Evolutionary conservation across 2,797 vertebrate species (phyloP).

Genomic region (Sorex maritimensis): DNA sequence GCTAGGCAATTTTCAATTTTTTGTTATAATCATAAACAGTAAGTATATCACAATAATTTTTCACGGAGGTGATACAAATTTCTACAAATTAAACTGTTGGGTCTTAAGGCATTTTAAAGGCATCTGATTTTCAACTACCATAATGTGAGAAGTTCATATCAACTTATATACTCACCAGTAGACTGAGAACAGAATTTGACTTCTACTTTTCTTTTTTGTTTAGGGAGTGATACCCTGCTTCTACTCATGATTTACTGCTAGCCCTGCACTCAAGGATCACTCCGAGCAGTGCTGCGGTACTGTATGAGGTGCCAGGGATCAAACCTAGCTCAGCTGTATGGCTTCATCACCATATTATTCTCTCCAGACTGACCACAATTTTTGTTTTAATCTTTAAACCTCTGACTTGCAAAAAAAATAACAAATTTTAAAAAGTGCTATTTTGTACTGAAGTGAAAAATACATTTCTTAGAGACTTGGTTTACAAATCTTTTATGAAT

Average conservation of each 20-base stretch:
- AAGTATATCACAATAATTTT: slow-evolving; percentile 33
- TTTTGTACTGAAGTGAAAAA: background rate
- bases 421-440: no score
- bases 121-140: background rate
- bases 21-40: background rate
- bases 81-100: background rate
- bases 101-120: slow-evolving; percentile 13
- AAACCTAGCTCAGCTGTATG: no score
- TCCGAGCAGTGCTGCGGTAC: no score
- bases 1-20: slow-evolving; percentile 3
- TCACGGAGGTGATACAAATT: slow-evolving; percentile 41
- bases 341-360: no score
- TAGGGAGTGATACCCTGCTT: no score
- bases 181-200: background rate
- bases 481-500: slow-evolving; percentile 21
- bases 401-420: slow-evolving; percentile 1
- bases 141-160: background rate
- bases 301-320: no score
- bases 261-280: no score
- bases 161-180: background rate
- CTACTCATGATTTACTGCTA: no score
- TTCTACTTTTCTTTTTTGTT: no score
- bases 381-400: slow-evolving; percentile 33
- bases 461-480: slow-evolving; percentile 22
- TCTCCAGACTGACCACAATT: no score